Base-by-base conservation (phyloP, 2,888 invertebrate genomes). In the Isoperla grammatica region DNA sequence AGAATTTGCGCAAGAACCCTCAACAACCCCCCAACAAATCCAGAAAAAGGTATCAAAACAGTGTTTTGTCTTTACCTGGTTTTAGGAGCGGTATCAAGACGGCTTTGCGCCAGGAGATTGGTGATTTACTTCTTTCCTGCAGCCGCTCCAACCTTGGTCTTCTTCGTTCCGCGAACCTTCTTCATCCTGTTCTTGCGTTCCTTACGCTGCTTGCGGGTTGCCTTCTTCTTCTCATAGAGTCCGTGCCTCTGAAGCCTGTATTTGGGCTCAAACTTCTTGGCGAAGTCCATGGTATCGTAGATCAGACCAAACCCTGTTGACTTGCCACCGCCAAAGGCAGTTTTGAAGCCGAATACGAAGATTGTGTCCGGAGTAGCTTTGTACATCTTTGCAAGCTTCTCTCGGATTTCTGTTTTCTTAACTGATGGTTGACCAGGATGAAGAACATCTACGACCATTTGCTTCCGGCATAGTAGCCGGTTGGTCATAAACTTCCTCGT, bases 171-270 rank as follows among this genome's bases (percentile, higher is more conserved):
- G 72, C 99, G 86, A 67, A 99, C 96, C 82, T 99, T 99, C 92
- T 99, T 99, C 92, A 97, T 95, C 75, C 98, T 91, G 88, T 99
- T 99, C 84, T 98, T 99, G 71, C 95, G 87, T 84, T 99, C 99
- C 80, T 99, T 99, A 69, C 98, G 90, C 79, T 99, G 99, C 81
- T 99, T 99, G 72, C 98, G 86, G 62, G 95, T 95, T 68, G 90
- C 89, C 78, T 89, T 90, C 77, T 91, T 89, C 84, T 91, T 93
- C 73, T 95, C 95, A 71, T 86, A 89, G 64, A 97, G 81, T 63
- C 96, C 96, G 75, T 97, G 96, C 83, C 98, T 88, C 63, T 87
- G 87, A 67, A 98, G 81, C 75, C 98, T 88, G 81, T 96, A 90
- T 78, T 97, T 98, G 63, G 98, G 98, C 80, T 99, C 99, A 75